Evolutionary conservation across 1,140 invertebrate species (phyloP), one percentile per base, ranked within the genome.

Genomic region (Cherax quadricarinatus): DNA sequence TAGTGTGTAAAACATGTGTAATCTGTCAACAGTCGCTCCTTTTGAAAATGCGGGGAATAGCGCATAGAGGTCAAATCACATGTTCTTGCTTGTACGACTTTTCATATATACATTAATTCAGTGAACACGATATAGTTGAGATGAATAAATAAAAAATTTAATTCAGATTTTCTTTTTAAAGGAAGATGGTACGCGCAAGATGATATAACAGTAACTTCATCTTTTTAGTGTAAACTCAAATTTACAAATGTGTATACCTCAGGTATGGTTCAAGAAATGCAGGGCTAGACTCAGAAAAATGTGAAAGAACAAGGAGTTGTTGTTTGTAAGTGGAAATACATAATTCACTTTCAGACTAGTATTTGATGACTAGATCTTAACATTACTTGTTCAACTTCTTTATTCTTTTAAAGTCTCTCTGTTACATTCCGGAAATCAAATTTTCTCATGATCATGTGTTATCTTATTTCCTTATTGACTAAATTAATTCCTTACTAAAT

Each of bases 401-500:
- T 66, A 75, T 24, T 75, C 70, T 30, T 30, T 75, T 30, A 75
- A 75, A 75, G 60, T 82, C 66, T 89, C 49, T 81, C 88, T 89
- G 30, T 84, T 83, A 89, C 88, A 89, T 89, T 89, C 88, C 88
- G 79, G 80, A 89, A 89, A 73, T 70, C 51, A 83, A 83, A 83
- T 75, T 66, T 75, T 75, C 70, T 84, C 78, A 49, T 73, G 62
- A 87, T 73, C 81, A 87, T 84, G n/a, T 82, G 53, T 86, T 70
- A 66, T 41, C 75, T 91, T 62, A 73, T 91, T 91, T 86, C 75
- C 78, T 66, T 87, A 53, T 87, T 66, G 41, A 62, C 85, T 82
- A 91, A 91, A 91, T 91, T 91, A 53, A 78, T 85, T 90, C 88
- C 90, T 91, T 86, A 91, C 90, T 91, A 91, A 91, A 91, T 91